Evolutionary conservation across 2,888 invertebrate species (phyloP).

Genomic region (Thyatira batis): DNA sequence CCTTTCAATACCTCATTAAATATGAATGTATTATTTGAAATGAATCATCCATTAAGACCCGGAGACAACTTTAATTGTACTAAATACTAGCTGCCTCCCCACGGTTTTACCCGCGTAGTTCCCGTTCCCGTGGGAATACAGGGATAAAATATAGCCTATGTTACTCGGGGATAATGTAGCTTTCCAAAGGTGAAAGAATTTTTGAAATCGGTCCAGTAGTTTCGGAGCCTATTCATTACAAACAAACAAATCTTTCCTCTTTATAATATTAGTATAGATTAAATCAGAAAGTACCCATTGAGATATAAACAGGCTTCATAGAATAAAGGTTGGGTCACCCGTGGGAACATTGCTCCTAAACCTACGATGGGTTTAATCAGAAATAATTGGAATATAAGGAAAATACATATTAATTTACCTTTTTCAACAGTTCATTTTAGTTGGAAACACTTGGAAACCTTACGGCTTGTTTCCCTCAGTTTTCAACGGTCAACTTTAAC

Average conservation of each 20-base stretch:
- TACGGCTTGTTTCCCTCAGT: neutral
- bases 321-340: neutral
- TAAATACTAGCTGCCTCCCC: no score
- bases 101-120: no score
- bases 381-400: neutral
- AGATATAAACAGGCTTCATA: neutral
- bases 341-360: neutral
- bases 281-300: neutral
- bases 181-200: no score
- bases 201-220: no score
- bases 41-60: neutral
- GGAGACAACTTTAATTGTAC: neutral
- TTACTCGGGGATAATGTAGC: no score
- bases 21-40: neutral
- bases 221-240: no score
- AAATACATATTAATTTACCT: neutral
- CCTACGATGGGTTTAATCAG: neutral
- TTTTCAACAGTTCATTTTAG: neutral
- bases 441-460: neutral
- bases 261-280: no score
- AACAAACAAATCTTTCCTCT: no score
- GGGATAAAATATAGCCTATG: no score
- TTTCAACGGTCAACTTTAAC: neutral
- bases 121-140: no score
- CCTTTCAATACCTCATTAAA: neutral